These are phyloP conservation scores for Steromphala cineraria DNA, from an alignment of 2,888 invertebrate species.

Conservation along the genomic window DNA sequence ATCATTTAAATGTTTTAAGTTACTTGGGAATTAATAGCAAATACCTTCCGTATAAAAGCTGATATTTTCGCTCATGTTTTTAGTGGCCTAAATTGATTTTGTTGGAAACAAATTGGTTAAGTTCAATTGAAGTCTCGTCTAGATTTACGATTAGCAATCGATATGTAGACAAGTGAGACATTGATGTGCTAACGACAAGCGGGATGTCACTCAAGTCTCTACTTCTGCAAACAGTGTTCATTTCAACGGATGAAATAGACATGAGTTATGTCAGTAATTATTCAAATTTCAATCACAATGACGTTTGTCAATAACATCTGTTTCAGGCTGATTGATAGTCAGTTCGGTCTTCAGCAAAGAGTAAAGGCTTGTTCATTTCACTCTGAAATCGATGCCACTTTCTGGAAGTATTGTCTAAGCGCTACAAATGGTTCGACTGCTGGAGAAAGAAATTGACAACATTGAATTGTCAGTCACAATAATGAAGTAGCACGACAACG, in stretches of 20 bases:
- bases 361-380: background rate
- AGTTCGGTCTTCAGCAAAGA: background rate
- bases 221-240: background rate
- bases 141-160: too few species aligned
- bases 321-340: background rate
- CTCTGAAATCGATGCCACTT: background rate
- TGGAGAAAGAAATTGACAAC: background rate
- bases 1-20: too few species aligned
- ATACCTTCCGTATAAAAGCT: too few species aligned
- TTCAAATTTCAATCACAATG: constrained; percentile 6
- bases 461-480: background rate
- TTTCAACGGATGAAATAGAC: background rate
- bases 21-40: too few species aligned
- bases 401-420: background rate
- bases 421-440: background rate
- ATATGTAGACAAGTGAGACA: too few species aligned
- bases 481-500: background rate
- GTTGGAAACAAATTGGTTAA: too few species aligned
- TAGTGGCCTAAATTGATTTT: too few species aligned
- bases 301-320: constrained; percentile 10
- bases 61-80: too few species aligned
- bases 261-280: constrained; percentile 1
- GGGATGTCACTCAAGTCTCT: background rate
- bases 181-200: background rate
- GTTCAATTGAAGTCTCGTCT: too few species aligned